These are phyloP conservation scores for Drosophila arawakana DNA, from an alignment of 1,140 invertebrate genomes.

Conservation along the genomic window DNA sequence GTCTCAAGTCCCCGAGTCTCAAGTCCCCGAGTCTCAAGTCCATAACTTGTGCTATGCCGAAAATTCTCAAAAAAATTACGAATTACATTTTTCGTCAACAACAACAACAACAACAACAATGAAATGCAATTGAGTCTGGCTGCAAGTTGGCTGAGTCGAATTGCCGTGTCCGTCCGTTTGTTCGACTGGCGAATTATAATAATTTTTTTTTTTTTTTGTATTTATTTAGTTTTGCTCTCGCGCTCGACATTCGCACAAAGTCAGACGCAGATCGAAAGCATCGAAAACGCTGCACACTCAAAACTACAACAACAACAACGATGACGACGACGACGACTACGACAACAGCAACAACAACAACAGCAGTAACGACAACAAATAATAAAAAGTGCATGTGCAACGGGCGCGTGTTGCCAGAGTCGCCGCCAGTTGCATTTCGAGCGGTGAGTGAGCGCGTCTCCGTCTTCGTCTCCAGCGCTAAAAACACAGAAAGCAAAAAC, in stretches of 20 bases:
- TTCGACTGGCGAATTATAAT: conserved; percentile 60
- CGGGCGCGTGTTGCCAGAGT: conserved; percentile 59
- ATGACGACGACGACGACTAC: conserved; percentile 30
- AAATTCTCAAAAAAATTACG: conserved; percentile 62
- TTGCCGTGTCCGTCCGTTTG: conserved; percentile 51
- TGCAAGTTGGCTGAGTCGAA: conserved; percentile 51
- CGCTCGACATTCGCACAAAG: conserved; percentile 61
- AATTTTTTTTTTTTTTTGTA: conserved; percentile 31
- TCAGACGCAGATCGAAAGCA: conserved; percentile 37
- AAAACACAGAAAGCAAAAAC: not conserved
- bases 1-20: conserved; percentile 19
- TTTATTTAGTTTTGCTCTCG: conserved; percentile 47
- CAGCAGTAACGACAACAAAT: conserved; percentile 27
- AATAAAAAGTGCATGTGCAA: conserved; percentile 81
- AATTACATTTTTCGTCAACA: conserved; percentile 48
- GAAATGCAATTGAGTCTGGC: conserved; percentile 78
- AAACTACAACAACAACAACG: conserved; percentile 43
- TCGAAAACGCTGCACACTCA: conserved; percentile 42
- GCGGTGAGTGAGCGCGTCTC: conserved; percentile 80
- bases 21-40: conserved; percentile 39
- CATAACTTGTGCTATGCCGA: conserved; percentile 65
- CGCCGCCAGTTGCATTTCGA: conserved; percentile 81
- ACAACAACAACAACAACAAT: conserved; percentile 64
- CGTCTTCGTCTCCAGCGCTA: conserved; percentile 55
- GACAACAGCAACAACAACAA: conserved; percentile 18